Conservation (phyloP, 2,113 vertebrate genomes). For the Oncorhynchus masou region DNA sequence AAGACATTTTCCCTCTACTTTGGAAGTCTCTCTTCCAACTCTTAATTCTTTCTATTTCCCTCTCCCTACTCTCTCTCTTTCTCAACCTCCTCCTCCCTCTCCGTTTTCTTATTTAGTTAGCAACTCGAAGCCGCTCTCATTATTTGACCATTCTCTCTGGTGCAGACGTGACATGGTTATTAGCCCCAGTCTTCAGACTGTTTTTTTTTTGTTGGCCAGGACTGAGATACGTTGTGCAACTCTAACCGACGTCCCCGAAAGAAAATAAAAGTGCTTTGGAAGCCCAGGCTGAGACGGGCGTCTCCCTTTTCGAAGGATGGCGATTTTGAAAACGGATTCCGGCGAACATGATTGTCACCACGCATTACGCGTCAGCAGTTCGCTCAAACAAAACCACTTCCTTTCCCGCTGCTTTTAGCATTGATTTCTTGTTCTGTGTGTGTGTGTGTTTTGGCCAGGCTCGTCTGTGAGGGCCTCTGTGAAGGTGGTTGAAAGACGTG, state of each 20-base stretch:
- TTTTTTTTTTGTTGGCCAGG: conserved; percentile 7
- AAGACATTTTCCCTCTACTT: conserved; percentile 3
- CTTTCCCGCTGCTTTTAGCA: conserved; percentile 15
- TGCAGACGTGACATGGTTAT: conserved; percentile 31
- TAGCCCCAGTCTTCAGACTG: conserved; percentile 13
- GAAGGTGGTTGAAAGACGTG: not conserved
- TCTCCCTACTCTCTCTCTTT: not conserved
- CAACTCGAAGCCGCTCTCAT: conserved; percentile 34
- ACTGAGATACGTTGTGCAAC: not conserved
- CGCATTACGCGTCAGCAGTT: not conserved
- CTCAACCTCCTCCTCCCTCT: not conserved
- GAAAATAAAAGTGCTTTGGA: conserved; percentile 3
- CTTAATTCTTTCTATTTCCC: conserved; percentile 3
- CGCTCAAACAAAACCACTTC: not conserved
- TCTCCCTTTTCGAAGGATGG: conserved; percentile 11
- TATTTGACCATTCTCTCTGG: conserved; percentile 27
- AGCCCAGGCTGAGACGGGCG: not conserved
- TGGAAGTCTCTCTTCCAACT: conserved; percentile 6
- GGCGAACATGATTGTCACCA: conserved; percentile 19
- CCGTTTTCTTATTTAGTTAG: conserved; percentile 40
- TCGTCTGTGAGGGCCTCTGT: not conserved
- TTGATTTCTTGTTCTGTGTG: conserved; percentile 1
- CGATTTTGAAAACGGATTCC: conserved; percentile 14
- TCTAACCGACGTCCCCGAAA: conserved; percentile 5
- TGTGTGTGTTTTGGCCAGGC: not conserved